Conservation (phyloP, 2,113 vertebrate species). For the Nansenia antarctica region DNA sequence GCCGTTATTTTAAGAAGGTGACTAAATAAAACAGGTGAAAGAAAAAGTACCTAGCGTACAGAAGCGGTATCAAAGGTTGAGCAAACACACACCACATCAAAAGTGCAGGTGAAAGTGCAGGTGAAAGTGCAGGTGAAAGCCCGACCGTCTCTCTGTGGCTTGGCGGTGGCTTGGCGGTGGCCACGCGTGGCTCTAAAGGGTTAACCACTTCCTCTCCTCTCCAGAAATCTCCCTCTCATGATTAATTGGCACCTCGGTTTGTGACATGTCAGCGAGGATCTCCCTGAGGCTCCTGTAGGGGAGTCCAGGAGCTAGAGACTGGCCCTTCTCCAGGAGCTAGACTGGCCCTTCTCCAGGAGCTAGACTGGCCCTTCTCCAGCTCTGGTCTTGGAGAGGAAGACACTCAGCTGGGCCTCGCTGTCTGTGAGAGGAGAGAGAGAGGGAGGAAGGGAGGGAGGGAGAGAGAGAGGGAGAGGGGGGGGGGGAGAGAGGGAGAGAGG, state of each 20-base stretch:
- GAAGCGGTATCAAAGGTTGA: background rate
- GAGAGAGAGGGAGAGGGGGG: too few relatives aligned
- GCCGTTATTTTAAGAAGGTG: background rate
- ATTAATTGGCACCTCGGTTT: slow-evolving; percentile 31
- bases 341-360: too few relatives aligned
- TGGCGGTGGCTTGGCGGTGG: too few relatives aligned
- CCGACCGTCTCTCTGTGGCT: too few relatives aligned
- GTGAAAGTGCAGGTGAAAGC: background rate
- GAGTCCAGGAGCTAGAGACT: too few relatives aligned
- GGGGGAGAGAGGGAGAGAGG: too few relatives aligned
- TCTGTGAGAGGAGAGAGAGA: slow-evolving; percentile 17
- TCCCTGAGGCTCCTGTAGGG: slow-evolving; percentile 34
- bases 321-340: slow-evolving; percentile 63
- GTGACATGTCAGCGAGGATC: slow-evolving; percentile 51
- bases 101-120: background rate
- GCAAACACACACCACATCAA: too few relatives aligned
- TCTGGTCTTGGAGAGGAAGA: slow-evolving; percentile 60
- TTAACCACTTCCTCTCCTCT: background rate
- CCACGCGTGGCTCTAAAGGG: background rate
- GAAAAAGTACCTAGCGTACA: too few relatives aligned
- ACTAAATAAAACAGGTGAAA: background rate
- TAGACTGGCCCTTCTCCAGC: slow-evolving; percentile 50
- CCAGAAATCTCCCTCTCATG: background rate
- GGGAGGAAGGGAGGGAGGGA: too few relatives aligned
- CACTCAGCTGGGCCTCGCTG: slow-evolving; percentile 55